These are phyloP conservation scores for Drosophila subobscura DNA, from an alignment of 1,140 invertebrate genomes.

Conservation along the genomic window DNA sequence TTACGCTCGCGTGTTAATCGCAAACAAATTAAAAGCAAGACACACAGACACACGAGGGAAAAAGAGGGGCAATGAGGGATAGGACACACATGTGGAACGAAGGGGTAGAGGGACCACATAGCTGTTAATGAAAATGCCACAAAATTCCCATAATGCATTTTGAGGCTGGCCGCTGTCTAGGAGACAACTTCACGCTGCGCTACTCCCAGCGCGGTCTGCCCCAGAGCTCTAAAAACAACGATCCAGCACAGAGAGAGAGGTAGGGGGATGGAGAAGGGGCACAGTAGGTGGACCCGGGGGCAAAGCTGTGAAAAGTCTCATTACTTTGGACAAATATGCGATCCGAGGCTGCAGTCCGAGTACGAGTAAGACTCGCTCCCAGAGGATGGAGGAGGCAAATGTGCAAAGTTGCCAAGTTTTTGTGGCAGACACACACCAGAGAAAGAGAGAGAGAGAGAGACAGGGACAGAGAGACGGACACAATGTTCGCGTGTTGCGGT, in stretches of 20 bases:
- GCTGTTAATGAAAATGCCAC: slow-evolving; percentile 82
- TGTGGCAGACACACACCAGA: slow-evolving; percentile 4
- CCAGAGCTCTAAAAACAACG: slow-evolving; percentile 10
- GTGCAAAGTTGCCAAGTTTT: slow-evolving; percentile 69
- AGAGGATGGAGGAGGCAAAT: slow-evolving; percentile 51
- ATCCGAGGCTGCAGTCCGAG: slow-evolving; percentile 41
- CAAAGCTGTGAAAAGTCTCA: slow-evolving; percentile 80
- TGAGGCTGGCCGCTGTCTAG: slow-evolving; percentile 45
- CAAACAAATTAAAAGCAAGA: slow-evolving; percentile 71
- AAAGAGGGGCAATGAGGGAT: slow-evolving; percentile 11
- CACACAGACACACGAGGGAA: slow-evolving; percentile 17
- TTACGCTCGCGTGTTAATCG: slow-evolving; percentile 71
- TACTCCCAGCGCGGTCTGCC: slow-evolving; percentile 16
- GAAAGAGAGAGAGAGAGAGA: slow-evolving; percentile 10
- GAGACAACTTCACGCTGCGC: slow-evolving; percentile 72
- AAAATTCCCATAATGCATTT: slow-evolving; percentile 82
- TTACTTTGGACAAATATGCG: slow-evolving; percentile 81
- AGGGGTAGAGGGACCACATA: background rate
- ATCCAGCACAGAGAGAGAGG: slow-evolving; percentile 25
- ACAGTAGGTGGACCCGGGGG: too few species aligned
- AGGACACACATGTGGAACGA: slow-evolving; percentile 12
- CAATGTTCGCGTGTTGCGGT: slow-evolving; percentile 72
- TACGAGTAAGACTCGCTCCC: slow-evolving; percentile 49
- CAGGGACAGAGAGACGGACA: slow-evolving; percentile 14
- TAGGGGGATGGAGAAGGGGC: too few species aligned